phyloP scores from a whole-genome alignment of 2,888 invertebrate genomes.

The Apamea monoglypha region DNA sequence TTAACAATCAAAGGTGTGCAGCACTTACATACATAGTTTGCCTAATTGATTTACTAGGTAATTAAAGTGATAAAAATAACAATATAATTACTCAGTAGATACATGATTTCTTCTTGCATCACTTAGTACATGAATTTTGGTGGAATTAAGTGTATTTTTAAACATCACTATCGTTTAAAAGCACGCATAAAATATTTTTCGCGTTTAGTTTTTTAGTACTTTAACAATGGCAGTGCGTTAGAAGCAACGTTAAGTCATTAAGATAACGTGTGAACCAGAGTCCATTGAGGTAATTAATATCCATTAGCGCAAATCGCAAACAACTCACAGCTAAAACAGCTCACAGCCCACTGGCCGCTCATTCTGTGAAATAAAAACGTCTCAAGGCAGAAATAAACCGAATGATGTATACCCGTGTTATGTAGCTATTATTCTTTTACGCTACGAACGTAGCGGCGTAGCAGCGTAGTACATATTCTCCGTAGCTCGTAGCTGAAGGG shows the following conservation, averaged over 20 bases:
- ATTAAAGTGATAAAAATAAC: too few relatives aligned
- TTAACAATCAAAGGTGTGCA: too few relatives aligned
- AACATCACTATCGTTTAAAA: background rate
- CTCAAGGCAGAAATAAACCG: slow-evolving; percentile 15
- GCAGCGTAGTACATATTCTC: slow-evolving; percentile 16
- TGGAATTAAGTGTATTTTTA: background rate
- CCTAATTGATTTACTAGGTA: too few relatives aligned
- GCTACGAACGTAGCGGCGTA: slow-evolving; percentile 3
- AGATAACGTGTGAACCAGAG: background rate
- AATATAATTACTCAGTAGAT: background rate
- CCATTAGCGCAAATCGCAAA: slow-evolving; percentile 37
- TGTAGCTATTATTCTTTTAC: slow-evolving; percentile 40
- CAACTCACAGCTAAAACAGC: slow-evolving; percentile 22
- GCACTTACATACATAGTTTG: too few relatives aligned
- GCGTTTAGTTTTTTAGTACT: background rate
- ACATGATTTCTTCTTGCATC: background rate
- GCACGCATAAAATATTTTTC: background rate
- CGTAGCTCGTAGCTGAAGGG: slow-evolving; percentile 12
- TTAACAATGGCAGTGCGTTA: background rate
- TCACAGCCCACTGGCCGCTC: slow-evolving; percentile 4
- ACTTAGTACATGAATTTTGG: background rate
- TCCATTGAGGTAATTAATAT: slow-evolving; percentile 37
- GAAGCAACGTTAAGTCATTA: background rate
- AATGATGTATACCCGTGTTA: slow-evolving; percentile 14
- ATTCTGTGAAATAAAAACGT: slow-evolving; percentile 22